Conservation (phyloP, 1,140 invertebrate species). For the Zophobas atratus region DNA sequence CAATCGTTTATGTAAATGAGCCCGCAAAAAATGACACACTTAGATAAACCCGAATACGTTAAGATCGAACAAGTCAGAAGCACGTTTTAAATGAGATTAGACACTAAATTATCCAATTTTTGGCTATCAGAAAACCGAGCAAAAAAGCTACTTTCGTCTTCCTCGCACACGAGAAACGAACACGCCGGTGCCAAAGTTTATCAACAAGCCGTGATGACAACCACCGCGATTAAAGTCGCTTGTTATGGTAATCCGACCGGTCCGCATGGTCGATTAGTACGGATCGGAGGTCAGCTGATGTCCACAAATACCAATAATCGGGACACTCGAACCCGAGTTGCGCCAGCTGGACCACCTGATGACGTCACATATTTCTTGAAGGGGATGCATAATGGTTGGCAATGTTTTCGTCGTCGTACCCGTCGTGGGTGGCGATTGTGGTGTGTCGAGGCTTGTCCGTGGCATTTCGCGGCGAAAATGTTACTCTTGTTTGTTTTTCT, state of each 20-base stretch:
- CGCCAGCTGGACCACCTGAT: too few relatives aligned
- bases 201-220: constrained; percentile 26
- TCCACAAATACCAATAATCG: background rate
- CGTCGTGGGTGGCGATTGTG: background rate
- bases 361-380: too few relatives aligned
- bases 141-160: background rate
- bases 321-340: background rate
- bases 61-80: too few relatives aligned
- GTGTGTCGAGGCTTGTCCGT: constrained; percentile 5
- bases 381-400: too few relatives aligned
- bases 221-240: constrained; percentile 18
- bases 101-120: too few relatives aligned
- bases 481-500: constrained; percentile 1
- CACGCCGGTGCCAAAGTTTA: constrained; percentile 9
- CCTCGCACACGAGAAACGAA: background rate
- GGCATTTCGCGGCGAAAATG: constrained; percentile 20
- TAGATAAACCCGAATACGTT: too few relatives aligned
- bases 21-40: too few relatives aligned
- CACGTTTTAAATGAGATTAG: too few relatives aligned
- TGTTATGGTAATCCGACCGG: constrained; percentile 22
- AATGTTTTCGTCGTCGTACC: too few relatives aligned
- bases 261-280: constrained; percentile 14
- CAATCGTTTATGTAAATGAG: too few relatives aligned
- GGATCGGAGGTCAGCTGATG: constrained; percentile 27
- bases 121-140: background rate